These are phyloP conservation scores for Noctua janthe DNA, from an alignment of 2,888 invertebrate genomes.

Conservation along the genomic window DNA sequence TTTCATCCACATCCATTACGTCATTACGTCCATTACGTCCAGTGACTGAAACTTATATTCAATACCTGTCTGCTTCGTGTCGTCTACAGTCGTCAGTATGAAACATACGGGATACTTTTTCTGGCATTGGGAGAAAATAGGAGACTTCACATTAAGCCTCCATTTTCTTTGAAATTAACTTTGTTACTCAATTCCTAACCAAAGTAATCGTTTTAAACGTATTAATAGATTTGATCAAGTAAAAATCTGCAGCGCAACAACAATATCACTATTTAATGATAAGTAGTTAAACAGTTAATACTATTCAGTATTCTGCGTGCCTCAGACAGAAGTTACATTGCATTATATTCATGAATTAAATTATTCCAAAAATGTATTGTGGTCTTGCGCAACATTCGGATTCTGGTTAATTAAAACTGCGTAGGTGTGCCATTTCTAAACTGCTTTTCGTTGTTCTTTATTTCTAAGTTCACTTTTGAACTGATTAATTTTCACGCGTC, in stretches of 20 bases:
- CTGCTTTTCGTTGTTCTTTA: conserved; percentile 15
- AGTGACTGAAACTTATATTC: conserved; percentile 34
- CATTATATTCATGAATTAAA: conserved; percentile 23
- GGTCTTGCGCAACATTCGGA: conserved; percentile 41
- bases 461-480: conserved; percentile 16
- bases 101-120: conserved; percentile 12
- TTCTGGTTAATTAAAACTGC: conserved; percentile 42
- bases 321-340: conserved; percentile 5
- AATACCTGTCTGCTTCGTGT: conserved; percentile 27
- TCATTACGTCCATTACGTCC: conserved; percentile 32
- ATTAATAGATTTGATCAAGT: neutral
- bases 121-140: neutral
- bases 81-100: neutral
- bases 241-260: neutral
- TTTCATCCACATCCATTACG: conserved; percentile 60
- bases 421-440: conserved; percentile 25
- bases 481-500: neutral
- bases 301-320: neutral
- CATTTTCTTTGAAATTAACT: neutral
- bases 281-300: neutral
- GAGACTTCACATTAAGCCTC: neutral
- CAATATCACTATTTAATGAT: neutral
- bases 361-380: conserved; percentile 25
- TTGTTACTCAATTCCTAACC: neutral
- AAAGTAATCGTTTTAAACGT: neutral